Evolutionary conservation across 2,113 vertebrate species (phyloP), one percentile per base, ranked within the genome.

Genomic region (Takifugu flavidus): DNA sequence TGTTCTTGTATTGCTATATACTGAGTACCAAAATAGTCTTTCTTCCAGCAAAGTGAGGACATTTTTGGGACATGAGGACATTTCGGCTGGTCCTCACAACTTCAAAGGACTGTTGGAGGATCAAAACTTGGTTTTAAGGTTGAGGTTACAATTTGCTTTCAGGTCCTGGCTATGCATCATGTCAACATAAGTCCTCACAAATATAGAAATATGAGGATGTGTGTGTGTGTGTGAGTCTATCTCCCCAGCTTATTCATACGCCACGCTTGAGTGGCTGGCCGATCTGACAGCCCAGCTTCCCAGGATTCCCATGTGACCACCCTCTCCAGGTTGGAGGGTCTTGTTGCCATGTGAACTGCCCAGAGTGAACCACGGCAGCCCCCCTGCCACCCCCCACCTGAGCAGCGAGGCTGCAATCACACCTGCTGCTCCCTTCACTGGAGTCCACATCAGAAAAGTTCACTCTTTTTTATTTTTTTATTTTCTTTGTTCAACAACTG

Each of bases 291-390:
- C 58, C 66, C 77, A 73, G 77, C 49, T 89, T 91, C 70, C 71
- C 65, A 59, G 56, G 78, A 83, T 67, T 90, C 82, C 78, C 65
- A 50, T 2, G 67, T 67, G 81, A 34, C 69, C 39, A 82, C 54
- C 59, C 58, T 82, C 77, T 76, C 69, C 69, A 82, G 74, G 78
- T 67, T 85, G 58, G 63, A 83, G 81, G 78, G 75, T 64, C 72
- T 81, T 65, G 75, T 83, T 93, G 83, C 83, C 82, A 82, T 78
- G 85, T 67, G 67, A 92, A 87, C 82, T 12, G 61, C 84, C 64
- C 84, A 46, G 74, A 88, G 69, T n/a, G 25, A 31, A 66, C 55
- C 55, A 67, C 70, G 7, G 14, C 44, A 68, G 20, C 20, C 20
- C 20, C 20, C 20, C 20, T 20, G 20, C 20, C 20, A 20, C 20